Percentiles rank a stretch among this genome's conserved stretches.
phyloP scores from a whole-genome alignment of 2,113 vertebrate species.

The Harpagus bidentatus region DNA sequence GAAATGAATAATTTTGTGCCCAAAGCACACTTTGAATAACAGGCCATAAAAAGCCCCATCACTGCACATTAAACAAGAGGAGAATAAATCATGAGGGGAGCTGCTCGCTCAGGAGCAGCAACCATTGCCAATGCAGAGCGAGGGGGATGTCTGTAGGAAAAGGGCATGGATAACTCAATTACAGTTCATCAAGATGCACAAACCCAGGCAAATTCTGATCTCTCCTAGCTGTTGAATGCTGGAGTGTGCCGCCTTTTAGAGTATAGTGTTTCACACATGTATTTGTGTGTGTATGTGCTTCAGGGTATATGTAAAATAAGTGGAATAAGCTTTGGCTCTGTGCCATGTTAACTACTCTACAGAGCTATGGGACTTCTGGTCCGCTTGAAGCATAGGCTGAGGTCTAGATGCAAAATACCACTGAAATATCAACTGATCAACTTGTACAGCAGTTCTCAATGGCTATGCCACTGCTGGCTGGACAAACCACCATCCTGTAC shows the following conservation, averaged over 20 bases:
- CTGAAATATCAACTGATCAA: not conserved
- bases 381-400: not conserved
- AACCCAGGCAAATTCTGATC: not conserved
- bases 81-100: constrained; percentile 30
- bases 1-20: constrained; percentile 46
- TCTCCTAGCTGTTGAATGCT: not conserved
- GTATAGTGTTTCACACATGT: not conserved
- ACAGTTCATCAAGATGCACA: not conserved
- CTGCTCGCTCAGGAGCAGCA: not conserved
- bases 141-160: not conserved
- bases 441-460: not conserved
- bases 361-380: not conserved
- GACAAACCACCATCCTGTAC: not conserved
- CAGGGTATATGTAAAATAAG: not conserved
- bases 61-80: not conserved
- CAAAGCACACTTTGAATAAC: constrained; percentile 36
- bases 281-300: not conserved
- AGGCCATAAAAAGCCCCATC: constrained; percentile 8
- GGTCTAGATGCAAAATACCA: not conserved
- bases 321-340: not conserved
- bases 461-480: not conserved
- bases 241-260: not conserved
- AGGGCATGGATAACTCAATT: not conserved
- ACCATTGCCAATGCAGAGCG: not conserved
- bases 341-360: not conserved